These are phyloP conservation scores for Druceiella hillmani DNA, from an alignment of 2,888 invertebrate species.

Conservation along the genomic window DNA sequence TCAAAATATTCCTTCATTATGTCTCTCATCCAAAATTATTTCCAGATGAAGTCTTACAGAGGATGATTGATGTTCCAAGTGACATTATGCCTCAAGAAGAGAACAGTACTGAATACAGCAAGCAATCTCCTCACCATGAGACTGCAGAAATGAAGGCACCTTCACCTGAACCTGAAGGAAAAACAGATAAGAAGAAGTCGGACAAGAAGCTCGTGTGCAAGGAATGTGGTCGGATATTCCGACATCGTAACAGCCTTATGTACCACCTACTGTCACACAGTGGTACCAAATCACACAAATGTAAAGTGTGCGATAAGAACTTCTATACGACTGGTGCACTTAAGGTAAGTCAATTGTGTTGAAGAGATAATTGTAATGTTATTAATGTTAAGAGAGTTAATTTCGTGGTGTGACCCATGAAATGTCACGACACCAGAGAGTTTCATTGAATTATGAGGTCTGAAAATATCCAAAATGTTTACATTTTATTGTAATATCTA, in stretches of 20 bases:
- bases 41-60: slow-evolving; percentile 42
- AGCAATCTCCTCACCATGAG: slow-evolving; percentile 8
- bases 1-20: no score
- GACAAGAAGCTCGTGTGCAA: slow-evolving; percentile 50
- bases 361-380: neutral
- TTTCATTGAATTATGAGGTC: no score
- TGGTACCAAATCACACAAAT: slow-evolving; percentile 70
- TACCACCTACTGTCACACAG: slow-evolving; percentile 80
- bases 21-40: no score
- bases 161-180: slow-evolving; percentile 6
- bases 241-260: slow-evolving; percentile 76
- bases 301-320: slow-evolving; percentile 74
- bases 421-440: neutral
- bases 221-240: slow-evolving; percentile 69
- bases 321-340: slow-evolving; percentile 79
- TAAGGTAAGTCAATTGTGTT: slow-evolving; percentile 49
- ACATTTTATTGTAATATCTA: no score
- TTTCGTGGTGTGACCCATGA: neutral
- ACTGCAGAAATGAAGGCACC: slow-evolving; percentile 4
- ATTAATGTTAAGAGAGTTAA: slow-evolving; percentile 1
- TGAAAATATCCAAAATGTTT: no score
- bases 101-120: slow-evolving; percentile 16
- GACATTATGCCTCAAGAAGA: no score
- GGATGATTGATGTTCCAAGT: slow-evolving; percentile 39
- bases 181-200: slow-evolving; percentile 29